A percentile compares a stretch with the other conserved stretches of the same genome.
These are phyloP conservation scores for Invenusta paracnida DNA, from an alignment of 2,888 invertebrate genomes.

Conservation along the genomic window DNA sequence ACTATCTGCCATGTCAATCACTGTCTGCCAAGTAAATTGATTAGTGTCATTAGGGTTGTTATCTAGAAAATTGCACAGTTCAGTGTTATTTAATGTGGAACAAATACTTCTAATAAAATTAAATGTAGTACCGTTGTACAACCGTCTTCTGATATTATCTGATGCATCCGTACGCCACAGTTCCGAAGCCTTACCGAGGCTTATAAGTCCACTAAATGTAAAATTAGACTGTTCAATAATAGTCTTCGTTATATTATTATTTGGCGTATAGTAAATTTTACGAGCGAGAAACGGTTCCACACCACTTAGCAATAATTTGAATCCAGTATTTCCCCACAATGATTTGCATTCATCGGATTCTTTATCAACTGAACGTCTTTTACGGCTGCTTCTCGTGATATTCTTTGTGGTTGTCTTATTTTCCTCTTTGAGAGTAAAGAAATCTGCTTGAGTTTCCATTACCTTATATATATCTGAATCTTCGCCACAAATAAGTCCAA, in stretches of 20 bases:
- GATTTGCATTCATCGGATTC: neutral
- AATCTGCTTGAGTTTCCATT: neutral
- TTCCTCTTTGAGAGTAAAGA: too few species aligned
- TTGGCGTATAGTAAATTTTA: conserved; percentile 39
- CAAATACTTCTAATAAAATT: neutral
- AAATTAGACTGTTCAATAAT: conserved; percentile 18
- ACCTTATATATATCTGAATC: neutral
- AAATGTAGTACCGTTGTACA: neutral
- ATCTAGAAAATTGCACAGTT: neutral
- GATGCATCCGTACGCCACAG: neutral
- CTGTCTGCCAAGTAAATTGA: neutral
- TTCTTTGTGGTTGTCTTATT: too few species aligned
- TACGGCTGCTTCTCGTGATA: too few species aligned
- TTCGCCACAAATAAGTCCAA: neutral
- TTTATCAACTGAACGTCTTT: too few species aligned
- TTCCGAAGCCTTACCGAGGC: neutral
- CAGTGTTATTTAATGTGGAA: neutral
- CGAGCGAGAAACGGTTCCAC: neutral
- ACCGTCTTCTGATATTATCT: neutral
- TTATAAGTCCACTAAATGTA: conserved; percentile 21
- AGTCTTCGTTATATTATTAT: conserved; percentile 10
- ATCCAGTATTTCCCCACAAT: neutral
- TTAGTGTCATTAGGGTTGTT: neutral
- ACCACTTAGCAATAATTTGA: neutral
- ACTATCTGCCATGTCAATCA: neutral